Conservation (phyloP, 2,888 invertebrate genomes). For the Parthenolecanium corni region DNA sequence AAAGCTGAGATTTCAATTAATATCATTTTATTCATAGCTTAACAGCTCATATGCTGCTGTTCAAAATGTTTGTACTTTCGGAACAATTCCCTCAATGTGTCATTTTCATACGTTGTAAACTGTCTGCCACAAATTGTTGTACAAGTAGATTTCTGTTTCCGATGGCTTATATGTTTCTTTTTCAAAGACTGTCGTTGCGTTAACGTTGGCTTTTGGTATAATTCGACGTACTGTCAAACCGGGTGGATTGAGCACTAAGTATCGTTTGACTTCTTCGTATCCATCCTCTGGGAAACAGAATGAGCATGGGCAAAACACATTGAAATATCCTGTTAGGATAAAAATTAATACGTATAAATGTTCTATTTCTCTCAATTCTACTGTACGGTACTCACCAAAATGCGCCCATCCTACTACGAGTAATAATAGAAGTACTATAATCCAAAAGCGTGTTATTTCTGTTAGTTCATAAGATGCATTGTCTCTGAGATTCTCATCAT, state of each 20-base stretch:
- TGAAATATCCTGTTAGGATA: not conserved
- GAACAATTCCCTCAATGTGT: no score
- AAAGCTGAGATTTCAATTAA: no score
- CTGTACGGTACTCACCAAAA: not conserved
- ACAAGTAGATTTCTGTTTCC: constrained; percentile 13
- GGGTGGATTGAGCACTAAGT: constrained; percentile 46
- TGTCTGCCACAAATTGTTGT: constrained; percentile 10
- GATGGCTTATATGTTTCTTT: constrained; percentile 9
- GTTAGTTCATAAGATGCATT: not conserved
- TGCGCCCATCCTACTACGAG: not conserved
- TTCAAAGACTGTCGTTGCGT: not conserved
- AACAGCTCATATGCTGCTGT: no score
- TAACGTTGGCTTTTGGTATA: constrained; percentile 16
- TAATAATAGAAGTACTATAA: not conserved
- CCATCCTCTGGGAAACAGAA: constrained; percentile 22
- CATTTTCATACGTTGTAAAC: not conserved
- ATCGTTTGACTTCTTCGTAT: constrained; percentile 34
- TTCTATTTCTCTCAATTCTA: no score
- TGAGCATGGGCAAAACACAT: constrained; percentile 8
- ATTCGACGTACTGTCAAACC: constrained; percentile 42
- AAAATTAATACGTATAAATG: not conserved
- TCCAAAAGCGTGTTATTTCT: not conserved
- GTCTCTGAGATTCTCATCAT: not conserved
- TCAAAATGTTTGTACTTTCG: no score
- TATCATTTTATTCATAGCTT: no score